Percentiles rank a stretch among this genome's conserved stretches.
These are phyloP conservation scores for Hippocampus abdominalis DNA, from an alignment of 2,113 vertebrate genomes.

Conservation along the genomic window DNA sequence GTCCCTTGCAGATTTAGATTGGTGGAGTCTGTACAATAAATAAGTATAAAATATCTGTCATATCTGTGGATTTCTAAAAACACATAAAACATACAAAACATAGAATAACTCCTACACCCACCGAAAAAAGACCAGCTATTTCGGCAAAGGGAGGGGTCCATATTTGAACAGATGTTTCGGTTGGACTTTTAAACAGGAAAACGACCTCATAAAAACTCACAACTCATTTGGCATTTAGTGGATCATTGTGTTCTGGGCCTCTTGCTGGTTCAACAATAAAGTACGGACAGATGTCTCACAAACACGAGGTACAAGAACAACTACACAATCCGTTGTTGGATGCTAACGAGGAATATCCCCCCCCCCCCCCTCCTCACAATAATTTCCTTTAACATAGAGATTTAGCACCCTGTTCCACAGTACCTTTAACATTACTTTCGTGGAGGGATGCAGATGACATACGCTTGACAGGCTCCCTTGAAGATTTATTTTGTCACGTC, in stretches of 20 bases:
- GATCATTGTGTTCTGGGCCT: constrained; percentile 13
- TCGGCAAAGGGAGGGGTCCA: constrained; percentile 69
- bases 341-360: background rate
- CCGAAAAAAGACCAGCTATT: constrained; percentile 95
- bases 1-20: constrained; percentile 58
- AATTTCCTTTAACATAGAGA: background rate
- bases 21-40: constrained; percentile 88
- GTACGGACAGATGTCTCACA: constrained; percentile 41
- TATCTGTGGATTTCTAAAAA: constrained; percentile 80
- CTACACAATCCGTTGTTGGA: constrained; percentile 14
- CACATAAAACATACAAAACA: constrained; percentile 71
- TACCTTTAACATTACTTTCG: background rate
- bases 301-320: constrained; percentile 31
- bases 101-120: constrained; percentile 68
- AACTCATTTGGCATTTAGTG: constrained; percentile 14
- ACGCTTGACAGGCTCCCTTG: background rate
- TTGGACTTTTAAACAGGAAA: constrained; percentile 18
- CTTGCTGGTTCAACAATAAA: constrained; percentile 46
- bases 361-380: no score
- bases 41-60: constrained; percentile 98
- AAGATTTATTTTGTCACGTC: background rate
- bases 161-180: constrained; percentile 10
- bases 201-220: constrained; percentile 22
- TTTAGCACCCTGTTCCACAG: background rate
- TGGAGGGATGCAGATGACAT: constrained; percentile 10